These are phyloP conservation scores for Steinernema khuongi DNA, from an alignment of 1,140 invertebrate genomes.

Conservation along the genomic window DNA sequence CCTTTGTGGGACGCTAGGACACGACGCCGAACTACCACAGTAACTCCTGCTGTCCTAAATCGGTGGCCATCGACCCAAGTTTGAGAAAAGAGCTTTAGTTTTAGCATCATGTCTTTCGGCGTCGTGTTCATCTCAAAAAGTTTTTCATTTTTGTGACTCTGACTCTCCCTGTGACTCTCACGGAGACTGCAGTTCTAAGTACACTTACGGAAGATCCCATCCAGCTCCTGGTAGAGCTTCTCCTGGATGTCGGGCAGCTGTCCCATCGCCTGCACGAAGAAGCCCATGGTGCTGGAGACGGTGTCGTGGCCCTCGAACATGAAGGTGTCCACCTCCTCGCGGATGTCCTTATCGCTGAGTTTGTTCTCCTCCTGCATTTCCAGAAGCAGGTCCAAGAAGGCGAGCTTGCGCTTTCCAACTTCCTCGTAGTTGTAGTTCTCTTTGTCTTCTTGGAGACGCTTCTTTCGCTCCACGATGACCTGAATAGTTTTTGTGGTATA, in stretches of 20 bases:
- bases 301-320: conserved; percentile 78
- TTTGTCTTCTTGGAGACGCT: background rate
- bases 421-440: background rate
- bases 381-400: conserved; percentile 83
- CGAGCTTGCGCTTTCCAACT: conserved; percentile 72
- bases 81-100: no score
- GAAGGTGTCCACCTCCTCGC: conserved; percentile 74
- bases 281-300: conserved; percentile 73
- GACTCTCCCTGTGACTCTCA: no score
- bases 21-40: no score
- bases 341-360: conserved; percentile 61
- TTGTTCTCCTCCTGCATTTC: conserved; percentile 70
- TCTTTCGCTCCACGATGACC: conserved; percentile 71
- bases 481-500: conserved; percentile 45
- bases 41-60: no score
- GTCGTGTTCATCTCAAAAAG: no score
- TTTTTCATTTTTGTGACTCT: no score
- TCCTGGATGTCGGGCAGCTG: conserved; percentile 64
- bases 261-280: conserved; percentile 61
- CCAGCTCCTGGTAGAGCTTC: conserved; percentile 73
- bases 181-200: background rate
- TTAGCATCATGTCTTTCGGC: no score
- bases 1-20: no score
- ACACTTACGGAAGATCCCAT: conserved; percentile 67
- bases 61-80: no score